Conservation (phyloP, 1,140 invertebrate genomes). For the Cryptotermes secundus region DNA sequence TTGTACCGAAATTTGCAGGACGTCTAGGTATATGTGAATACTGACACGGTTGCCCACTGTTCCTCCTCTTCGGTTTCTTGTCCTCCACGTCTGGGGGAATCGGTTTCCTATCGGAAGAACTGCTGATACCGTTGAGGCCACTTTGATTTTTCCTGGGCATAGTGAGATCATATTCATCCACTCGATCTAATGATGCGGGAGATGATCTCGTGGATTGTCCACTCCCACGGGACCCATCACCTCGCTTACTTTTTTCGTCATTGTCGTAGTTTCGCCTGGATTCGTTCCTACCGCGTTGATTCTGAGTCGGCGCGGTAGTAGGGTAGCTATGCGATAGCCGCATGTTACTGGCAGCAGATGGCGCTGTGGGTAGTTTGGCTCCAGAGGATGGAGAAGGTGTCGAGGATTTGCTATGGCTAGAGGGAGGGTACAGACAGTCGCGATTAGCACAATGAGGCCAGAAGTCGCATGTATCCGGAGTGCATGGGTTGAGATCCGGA, state of each 20-base stretch:
- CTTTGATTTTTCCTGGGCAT: not conserved
- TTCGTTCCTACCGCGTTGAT: constrained; percentile 26
- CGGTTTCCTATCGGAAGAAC: not conserved
- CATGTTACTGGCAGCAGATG: constrained; percentile 45
- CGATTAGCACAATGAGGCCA: constrained; percentile 58
- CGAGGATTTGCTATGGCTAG: constrained; percentile 32
- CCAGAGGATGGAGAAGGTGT: constrained; percentile 26
- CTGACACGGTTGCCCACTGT: not conserved
- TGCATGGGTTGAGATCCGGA: constrained; percentile 48
- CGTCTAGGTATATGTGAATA: constrained; percentile 32
- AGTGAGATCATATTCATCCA: constrained; percentile 36
- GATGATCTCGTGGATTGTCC: constrained; percentile 42
- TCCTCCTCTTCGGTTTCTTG: constrained; percentile 28
- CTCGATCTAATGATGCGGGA: constrained; percentile 43
- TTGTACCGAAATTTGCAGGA: not conserved
- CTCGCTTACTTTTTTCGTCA: constrained; percentile 40
- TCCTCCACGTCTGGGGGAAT: constrained; percentile 25
- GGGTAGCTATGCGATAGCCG: constrained; percentile 59
- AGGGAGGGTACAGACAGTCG: constrained; percentile 43
- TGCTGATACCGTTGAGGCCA: constrained; percentile 12
- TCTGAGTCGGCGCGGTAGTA: constrained; percentile 41
- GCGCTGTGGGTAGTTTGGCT: constrained; percentile 25
- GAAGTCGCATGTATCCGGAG: constrained; percentile 56
- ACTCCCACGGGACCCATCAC: constrained; percentile 28
- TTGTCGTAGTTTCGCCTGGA: constrained; percentile 40